phyloP scores from a whole-genome alignment of 2,797 vertebrate species.

The Gobio occitaniae region DNA sequence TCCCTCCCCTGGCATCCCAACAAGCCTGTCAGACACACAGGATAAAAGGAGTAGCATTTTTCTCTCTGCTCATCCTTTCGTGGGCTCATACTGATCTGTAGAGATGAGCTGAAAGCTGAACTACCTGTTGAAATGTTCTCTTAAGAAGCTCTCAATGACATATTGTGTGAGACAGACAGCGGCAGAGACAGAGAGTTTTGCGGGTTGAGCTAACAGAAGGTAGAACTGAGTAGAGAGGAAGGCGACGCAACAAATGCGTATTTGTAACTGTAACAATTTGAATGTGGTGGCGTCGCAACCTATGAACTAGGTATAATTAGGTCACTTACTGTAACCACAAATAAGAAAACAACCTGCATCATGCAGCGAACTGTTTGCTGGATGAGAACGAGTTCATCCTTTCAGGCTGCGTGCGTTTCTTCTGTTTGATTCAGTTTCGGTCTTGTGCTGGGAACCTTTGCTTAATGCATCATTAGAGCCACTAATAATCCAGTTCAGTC shows the following conservation, averaged over 20 bases:
- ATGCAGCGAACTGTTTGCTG: conserved; percentile 42
- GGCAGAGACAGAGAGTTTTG: conserved; percentile 39
- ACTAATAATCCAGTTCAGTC: conserved; percentile 85
- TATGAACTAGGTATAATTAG: conserved; percentile 62
- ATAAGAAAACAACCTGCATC: conserved; percentile 59
- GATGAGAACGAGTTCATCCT: conserved; percentile 61
- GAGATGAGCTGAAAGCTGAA: conserved; percentile 85
- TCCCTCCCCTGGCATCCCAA: conserved; percentile 74
- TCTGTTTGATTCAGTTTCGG: conserved; percentile 65
- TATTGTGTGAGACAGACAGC: conserved; percentile 78
- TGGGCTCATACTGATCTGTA: conserved; percentile 70
- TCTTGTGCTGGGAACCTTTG: conserved; percentile 72
- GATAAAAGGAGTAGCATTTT: conserved; percentile 78
- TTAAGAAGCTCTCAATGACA: conserved; percentile 87
- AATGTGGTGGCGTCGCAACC: conserved; percentile 41
- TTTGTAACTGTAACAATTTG: conserved; percentile 69
- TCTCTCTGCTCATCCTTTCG: conserved; percentile 68
- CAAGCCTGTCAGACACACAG: conserved; percentile 77
- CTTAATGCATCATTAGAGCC: conserved; percentile 81
- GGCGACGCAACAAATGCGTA: conserved; percentile 64
- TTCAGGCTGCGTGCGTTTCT: conserved; percentile 49
- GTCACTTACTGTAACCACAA: conserved; percentile 60
- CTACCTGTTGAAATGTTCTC: conserved; percentile 88
- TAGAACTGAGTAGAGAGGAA: conserved; percentile 55
- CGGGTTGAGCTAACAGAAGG: conserved; percentile 23